A percentile compares a stretch with the other conserved stretches of the same genome.
phyloP scores from a whole-genome alignment of 2,888 invertebrate species.

The Piscicola geometra region DNA sequence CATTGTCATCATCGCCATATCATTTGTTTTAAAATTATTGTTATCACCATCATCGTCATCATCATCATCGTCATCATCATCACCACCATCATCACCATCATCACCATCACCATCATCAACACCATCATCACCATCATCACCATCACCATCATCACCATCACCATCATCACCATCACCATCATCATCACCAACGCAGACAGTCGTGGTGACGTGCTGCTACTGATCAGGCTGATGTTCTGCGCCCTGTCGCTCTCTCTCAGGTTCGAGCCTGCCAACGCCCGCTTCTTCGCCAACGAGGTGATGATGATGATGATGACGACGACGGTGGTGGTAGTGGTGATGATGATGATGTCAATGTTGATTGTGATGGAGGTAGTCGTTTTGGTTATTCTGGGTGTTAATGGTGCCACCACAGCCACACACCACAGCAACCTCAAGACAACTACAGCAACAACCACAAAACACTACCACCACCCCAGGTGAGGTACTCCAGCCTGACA shows the following conservation, averaged over 20 bases:
- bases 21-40: no score
- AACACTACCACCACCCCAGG: constrained; percentile 59
- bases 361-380: no score
- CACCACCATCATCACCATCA: no score
- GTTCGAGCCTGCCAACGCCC: constrained; percentile 97
- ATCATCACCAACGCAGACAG: constrained; percentile 46
- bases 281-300: constrained; percentile 91
- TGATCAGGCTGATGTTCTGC: constrained; percentile 83
- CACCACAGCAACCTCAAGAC: not conserved
- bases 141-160: not conserved
- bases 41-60: no score
- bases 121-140: not conserved
- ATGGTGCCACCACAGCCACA: not conserved
- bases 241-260: constrained; percentile 95
- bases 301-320: no score
- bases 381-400: not conserved
- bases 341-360: no score
- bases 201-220: constrained; percentile 65
- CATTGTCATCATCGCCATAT: not conserved
- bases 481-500: constrained; percentile 86
- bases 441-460: not conserved
- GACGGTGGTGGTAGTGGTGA: no score
- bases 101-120: not conserved
- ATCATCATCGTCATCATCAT: not conserved
- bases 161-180: not conserved